These are phyloP conservation scores for Actinopyga echinites DNA, from an alignment of 53 echinoderm and acorn worm species.

Conservation along the genomic window DNA sequence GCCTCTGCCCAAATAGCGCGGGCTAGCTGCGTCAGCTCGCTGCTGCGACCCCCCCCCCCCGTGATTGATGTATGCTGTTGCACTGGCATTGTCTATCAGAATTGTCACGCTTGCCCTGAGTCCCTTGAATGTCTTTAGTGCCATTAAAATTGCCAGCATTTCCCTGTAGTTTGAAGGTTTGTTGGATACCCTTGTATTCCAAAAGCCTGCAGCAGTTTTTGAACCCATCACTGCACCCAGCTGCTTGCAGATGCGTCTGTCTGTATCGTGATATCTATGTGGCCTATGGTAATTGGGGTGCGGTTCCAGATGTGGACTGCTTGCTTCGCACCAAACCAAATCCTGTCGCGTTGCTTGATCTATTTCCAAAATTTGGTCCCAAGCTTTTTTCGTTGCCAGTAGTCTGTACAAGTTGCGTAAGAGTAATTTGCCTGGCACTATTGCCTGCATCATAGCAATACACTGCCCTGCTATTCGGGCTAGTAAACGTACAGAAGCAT, in stretches of 20 bases:
- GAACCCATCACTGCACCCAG: not conserved
- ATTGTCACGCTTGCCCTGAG: not conserved
- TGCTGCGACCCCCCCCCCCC: not conserved
- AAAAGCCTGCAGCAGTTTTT: slow-evolving; percentile 20
- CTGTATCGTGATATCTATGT: slow-evolving; percentile 1
- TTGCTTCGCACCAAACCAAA: slow-evolving; percentile 30
- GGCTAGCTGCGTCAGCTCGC: not conserved
- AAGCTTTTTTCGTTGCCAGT: slow-evolving; percentile 16
- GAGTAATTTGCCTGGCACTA: slow-evolving; percentile 31
- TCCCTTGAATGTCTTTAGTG: slow-evolving; percentile 12
- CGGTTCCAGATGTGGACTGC: slow-evolving; percentile 29
- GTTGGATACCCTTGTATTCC: not conserved
- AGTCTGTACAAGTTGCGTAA: slow-evolving; percentile 26
- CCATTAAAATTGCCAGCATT: slow-evolving; percentile 3
- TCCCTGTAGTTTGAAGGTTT: slow-evolving; percentile 42
- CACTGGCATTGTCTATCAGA: slow-evolving; percentile 5
- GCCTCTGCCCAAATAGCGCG: slow-evolving; percentile 23
- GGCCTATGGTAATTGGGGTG: slow-evolving; percentile 1
- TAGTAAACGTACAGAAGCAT: not conserved
- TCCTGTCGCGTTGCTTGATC: not conserved
- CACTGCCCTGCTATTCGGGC: slow-evolving; percentile 44
- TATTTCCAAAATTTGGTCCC: slow-evolving; percentile 4
- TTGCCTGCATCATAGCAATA: slow-evolving; percentile 40
- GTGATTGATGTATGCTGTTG: slow-evolving; percentile 21
- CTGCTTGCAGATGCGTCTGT: slow-evolving; percentile 25